Evolutionary conservation across 2,797 vertebrate species (phyloP).

Genomic region (Potorous gilbertii): DNA sequence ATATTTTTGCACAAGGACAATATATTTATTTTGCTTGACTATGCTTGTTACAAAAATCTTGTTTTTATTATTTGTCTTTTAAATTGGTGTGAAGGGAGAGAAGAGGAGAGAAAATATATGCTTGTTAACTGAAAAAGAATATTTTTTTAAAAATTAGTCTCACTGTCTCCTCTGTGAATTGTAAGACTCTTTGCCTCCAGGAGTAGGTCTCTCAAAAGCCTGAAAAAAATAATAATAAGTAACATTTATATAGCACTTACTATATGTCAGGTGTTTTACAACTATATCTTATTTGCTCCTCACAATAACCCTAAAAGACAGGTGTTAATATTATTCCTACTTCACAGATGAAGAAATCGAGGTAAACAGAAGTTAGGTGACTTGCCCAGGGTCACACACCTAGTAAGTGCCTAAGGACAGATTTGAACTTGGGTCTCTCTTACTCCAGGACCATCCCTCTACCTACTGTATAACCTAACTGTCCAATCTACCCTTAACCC

Average conservation of each 20-base stretch:
- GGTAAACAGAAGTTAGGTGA: neutral
- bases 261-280: neutral
- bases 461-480: neutral
- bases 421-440: too few relatives aligned
- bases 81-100: neutral
- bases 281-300: neutral
- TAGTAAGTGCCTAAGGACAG: too few relatives aligned
- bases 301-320: neutral
- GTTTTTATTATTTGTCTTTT: neutral
- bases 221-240: slow-evolving; percentile 20
- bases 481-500: slow-evolving; percentile 20
- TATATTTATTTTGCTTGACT: neutral
- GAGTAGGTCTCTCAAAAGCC: slow-evolving; percentile 37
- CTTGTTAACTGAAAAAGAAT: neutral
- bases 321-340: neutral
- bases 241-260: neutral
- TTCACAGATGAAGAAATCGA: neutral
- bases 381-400: neutral
- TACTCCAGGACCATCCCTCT: too few relatives aligned
- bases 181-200: slow-evolving; percentile 46
- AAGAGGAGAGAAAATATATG: neutral
- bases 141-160: slow-evolving; percentile 48
- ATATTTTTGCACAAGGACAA: neutral
- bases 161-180: slow-evolving; percentile 58
- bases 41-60: neutral